These are phyloP conservation scores for Trachurus trachurus DNA, from an alignment of 2,797 vertebrate genomes.

Conservation along the genomic window DNA sequence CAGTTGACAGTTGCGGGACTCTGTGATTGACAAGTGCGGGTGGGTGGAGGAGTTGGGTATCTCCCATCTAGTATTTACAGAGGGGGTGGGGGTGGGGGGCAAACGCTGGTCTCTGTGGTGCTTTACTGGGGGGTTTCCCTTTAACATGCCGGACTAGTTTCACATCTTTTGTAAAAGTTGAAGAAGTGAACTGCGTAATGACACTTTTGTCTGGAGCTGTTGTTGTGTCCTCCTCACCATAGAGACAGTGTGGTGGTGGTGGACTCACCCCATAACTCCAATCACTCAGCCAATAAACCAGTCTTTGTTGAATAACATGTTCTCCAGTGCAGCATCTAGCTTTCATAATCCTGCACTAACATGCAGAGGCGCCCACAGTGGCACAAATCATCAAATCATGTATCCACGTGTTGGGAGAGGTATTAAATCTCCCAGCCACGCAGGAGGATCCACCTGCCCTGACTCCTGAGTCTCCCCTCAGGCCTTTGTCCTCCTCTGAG, in stretches of 20 bases:
- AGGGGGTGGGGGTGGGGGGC: background rate
- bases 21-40: conserved; percentile 67
- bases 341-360: conserved; percentile 24
- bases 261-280: conserved; percentile 43
- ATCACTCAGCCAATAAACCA: conserved; percentile 24
- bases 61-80: background rate
- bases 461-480: conserved; percentile 33
- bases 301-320: conserved; percentile 10
- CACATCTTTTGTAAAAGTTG: conserved; percentile 1
- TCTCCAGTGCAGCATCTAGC: background rate
- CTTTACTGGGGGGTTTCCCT: background rate
- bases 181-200: conserved; percentile 4
- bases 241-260: conserved; percentile 9
- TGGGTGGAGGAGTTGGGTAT: conserved; percentile 39
- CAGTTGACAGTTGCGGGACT: conserved; percentile 36
- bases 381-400: background rate
- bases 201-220: background rate
- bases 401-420: conserved; percentile 13
- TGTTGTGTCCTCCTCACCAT: conserved; percentile 15
- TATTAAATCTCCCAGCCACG: background rate
- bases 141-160: background rate
- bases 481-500: background rate
- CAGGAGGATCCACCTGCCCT: conserved; percentile 9
- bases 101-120: background rate
- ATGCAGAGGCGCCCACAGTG: background rate